A percentile compares a stretch with the other conserved stretches of the same genome.
phyloP scores from a whole-genome alignment of 2,888 invertebrate species.

The Chrysina gloriosa region DNA sequence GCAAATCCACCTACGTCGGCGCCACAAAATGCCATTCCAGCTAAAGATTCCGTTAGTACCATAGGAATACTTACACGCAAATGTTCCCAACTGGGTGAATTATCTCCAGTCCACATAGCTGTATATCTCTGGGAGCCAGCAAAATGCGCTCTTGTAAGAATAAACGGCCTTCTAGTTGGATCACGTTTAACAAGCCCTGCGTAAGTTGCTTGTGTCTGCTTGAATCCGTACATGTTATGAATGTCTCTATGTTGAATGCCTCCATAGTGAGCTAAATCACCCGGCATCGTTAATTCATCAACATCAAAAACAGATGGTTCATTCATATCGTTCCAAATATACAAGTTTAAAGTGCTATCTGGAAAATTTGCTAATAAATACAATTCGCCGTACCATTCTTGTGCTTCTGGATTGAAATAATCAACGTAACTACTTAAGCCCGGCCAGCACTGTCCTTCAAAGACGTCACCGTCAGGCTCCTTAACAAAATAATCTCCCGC shows the following conservation, averaged over 20 bases:
- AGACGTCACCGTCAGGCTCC: slow-evolving; percentile 81
- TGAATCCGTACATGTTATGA: slow-evolving; percentile 92
- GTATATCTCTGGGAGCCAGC: slow-evolving; percentile 91
- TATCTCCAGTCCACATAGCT: slow-evolving; percentile 98
- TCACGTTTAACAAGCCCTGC: slow-evolving; percentile 70
- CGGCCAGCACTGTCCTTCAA: slow-evolving; percentile 85
- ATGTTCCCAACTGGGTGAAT: slow-evolving; percentile 92
- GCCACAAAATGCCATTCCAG: slow-evolving; percentile 91
- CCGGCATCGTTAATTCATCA: slow-evolving; percentile 95
- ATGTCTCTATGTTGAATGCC: slow-evolving; percentile 88
- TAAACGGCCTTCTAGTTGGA: slow-evolving; percentile 84
- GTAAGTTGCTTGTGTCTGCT: slow-evolving; percentile 70
- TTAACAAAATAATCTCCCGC: slow-evolving; percentile 85
- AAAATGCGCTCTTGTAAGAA: slow-evolving; percentile 89
- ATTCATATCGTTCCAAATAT: slow-evolving; percentile 99
- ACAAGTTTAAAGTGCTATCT: slow-evolving; percentile 76
- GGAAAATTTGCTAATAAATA: slow-evolving; percentile 75
- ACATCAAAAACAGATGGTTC: slow-evolving; percentile 98
- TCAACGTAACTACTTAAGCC: slow-evolving; percentile 93
- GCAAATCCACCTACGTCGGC: slow-evolving; percentile 98
- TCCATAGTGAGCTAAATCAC: slow-evolving; percentile 86
- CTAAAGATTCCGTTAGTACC: slow-evolving; percentile 85
- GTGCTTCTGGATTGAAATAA: slow-evolving; percentile 86
- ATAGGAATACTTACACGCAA: slow-evolving; percentile 78
- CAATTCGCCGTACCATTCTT: slow-evolving; percentile 79